A percentile compares a stretch with the other conserved stretches of the same genome.
Evolutionary conservation across 1,140 invertebrate genomes (phyloP).

Genomic region (Hyphantria cunea): DNA sequence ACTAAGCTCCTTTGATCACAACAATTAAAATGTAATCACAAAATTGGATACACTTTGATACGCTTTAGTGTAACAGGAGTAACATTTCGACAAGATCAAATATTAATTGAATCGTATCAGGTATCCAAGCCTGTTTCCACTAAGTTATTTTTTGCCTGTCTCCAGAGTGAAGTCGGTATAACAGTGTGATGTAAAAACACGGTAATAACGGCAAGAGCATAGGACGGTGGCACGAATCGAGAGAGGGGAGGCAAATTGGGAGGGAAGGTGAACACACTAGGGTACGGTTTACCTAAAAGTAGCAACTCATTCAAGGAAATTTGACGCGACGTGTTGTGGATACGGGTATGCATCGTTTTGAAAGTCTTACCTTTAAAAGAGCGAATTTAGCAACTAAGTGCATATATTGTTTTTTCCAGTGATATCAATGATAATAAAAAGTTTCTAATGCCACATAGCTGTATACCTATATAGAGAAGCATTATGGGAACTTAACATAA

Average conservation of each 20-base stretch:
- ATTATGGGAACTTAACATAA: background rate
- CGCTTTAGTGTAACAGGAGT: background rate
- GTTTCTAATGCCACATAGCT: too few species aligned
- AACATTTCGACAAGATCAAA: slow-evolving; percentile 1
- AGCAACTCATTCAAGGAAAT: slow-evolving; percentile 6
- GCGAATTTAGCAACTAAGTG: background rate
- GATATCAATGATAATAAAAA: too few species aligned
- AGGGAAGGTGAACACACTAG: slow-evolving; percentile 17
- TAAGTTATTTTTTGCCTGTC: slow-evolving; percentile 3
- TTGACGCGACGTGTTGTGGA: slow-evolving; percentile 11
- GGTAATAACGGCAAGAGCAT: slow-evolving; percentile 14
- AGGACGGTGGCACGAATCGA: slow-evolving; percentile 17
- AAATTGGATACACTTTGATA: background rate
- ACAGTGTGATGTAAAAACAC: slow-evolving; percentile 17
- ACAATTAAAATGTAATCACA: too few species aligned
- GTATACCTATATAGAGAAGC: too few species aligned
- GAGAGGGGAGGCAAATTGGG: slow-evolving; percentile 17
- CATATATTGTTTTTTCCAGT: too few species aligned
- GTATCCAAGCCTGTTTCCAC: slow-evolving; percentile 4
- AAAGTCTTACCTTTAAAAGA: background rate
- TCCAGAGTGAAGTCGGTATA: background rate
- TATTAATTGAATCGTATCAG: slow-evolving; percentile 2
- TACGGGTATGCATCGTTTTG: background rate
- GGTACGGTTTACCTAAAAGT: slow-evolving; percentile 10
- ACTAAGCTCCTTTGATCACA: too few species aligned